Evolutionary conservation across 2,113 vertebrate species (phyloP), one percentile per base, ranked within the genome.

Genomic region (Pelecanoides urinatrix): DNA sequence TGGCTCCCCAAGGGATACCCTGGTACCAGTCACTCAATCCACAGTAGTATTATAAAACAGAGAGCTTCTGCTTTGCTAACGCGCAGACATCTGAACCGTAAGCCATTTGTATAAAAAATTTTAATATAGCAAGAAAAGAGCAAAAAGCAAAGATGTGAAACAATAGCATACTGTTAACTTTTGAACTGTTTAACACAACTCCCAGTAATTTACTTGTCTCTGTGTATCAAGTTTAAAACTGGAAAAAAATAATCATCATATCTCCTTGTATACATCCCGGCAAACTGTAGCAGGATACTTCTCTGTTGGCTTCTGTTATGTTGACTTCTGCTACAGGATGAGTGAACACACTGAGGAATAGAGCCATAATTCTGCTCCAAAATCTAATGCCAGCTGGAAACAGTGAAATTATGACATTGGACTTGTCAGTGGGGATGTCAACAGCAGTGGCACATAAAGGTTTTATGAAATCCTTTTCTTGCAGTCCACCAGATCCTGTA

Each of bases 331-430:
- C 87, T 93, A 91, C 63, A 97, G 91, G 91, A 96, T 26, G 26
- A 96, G 94, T 91, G 88, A 96, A 95, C 96, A 95, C 76, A 92
- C 52, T 90, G 87, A 96, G 95, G 96, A 97, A 94, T 94, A 89
- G 95, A 96, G 94, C 96, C 94, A 97, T 97, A 97, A 96, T 94
- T 97, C 89, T 95, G 95, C 89, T 97, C 91, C 91, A 97, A 91
- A 95, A 96, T 73, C 89, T 88, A 91, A 85, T 94, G 84, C 89
- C 96, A 97, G 91, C 91, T 97, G 93, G 94, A 96, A 97, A 96
- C 81, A 90, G 74, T 94, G 94, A 97, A 97, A 97, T 96, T 95
- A 92, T 97, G 93, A 94, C 93, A 91, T 92, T 96, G 94, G 67
- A 94, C 93, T 96, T 97, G 95, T 95, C 93, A 96, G 47, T 95